A percentile compares a stretch with the other conserved stretches of the same genome.
Evolutionary conservation across 2,888 invertebrate species (phyloP).

Genomic region (Pollenia labialis): DNA sequence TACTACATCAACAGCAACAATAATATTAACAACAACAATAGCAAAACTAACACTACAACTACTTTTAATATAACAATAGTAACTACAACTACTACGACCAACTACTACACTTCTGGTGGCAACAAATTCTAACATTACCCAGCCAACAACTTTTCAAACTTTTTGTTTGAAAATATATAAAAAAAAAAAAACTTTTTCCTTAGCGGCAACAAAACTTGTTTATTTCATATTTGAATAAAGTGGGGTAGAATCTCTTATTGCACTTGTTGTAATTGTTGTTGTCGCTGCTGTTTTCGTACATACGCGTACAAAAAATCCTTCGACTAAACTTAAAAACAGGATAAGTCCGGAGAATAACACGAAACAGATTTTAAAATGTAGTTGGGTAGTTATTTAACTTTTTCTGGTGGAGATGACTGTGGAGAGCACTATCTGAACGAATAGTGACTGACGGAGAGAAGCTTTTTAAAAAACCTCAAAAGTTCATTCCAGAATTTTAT

Average conservation of each 20-base stretch:
- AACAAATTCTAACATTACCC: constrained; percentile 31
- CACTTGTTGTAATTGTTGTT: constrained; percentile 10
- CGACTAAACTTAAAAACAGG: constrained; percentile 35
- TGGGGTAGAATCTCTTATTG: constrained; percentile 38
- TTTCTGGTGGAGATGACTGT: too few species aligned
- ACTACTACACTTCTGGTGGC: background rate
- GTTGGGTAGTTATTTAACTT: too few species aligned
- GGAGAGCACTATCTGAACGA: too few species aligned
- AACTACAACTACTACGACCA: constrained; percentile 26
- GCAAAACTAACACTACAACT: constrained; percentile 29
- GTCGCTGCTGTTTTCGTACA: background rate
- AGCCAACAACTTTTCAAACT: constrained; percentile 47
- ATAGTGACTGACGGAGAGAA: too few species aligned
- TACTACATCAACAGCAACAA: background rate
- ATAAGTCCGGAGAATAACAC: constrained; percentile 28
- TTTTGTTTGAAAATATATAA: background rate
- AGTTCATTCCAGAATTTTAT: too few species aligned
- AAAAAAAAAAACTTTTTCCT: constrained; percentile 53
- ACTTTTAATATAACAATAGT: constrained; percentile 35
- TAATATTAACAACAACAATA: constrained; percentile 24
- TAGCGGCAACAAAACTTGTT: constrained; percentile 71
- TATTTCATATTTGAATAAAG: constrained; percentile 70
- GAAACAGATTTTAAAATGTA: background rate
- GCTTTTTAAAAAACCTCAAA: too few species aligned
- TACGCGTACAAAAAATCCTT: constrained; percentile 28